These are phyloP conservation scores for Zaprionus ornatus DNA, from an alignment of 1,140 invertebrate species.

Conservation along the genomic window DNA sequence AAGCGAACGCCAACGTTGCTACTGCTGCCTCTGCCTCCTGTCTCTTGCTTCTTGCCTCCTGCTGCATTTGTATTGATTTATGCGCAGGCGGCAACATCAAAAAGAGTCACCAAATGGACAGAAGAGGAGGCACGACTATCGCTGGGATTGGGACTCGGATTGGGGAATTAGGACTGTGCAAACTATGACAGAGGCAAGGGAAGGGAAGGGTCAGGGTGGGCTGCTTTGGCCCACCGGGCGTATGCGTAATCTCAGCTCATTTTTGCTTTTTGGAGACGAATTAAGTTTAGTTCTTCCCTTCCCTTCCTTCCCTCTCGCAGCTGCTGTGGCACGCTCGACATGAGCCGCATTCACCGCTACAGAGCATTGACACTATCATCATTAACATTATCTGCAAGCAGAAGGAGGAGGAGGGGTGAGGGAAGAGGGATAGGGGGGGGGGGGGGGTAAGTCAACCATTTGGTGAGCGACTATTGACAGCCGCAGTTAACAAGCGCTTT, in stretches of 20 bases:
- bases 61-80: constrained; percentile 72
- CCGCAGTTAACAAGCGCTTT: constrained; percentile 69
- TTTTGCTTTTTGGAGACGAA: background rate
- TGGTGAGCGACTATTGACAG: constrained; percentile 71
- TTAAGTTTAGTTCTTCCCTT: background rate
- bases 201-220: background rate
- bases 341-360: constrained; percentile 61
- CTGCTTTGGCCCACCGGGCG: constrained; percentile 30
- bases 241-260: constrained; percentile 65
- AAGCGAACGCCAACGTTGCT: constrained; percentile 12
- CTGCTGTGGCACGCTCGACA: constrained; percentile 17
- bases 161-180: constrained; percentile 6
- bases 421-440: background rate
- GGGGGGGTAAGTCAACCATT: constrained; percentile 11
- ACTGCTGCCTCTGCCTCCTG: background rate
- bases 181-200: background rate
- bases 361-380: constrained; percentile 76
- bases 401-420: background rate
- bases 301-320: background rate
- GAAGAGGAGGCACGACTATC: constrained; percentile 31
- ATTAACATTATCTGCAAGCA: constrained; percentile 39
- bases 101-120: constrained; percentile 39
- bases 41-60: background rate
- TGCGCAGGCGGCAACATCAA: constrained; percentile 67
- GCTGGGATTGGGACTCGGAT: background rate